phyloP scores from a whole-genome alignment of 2,888 invertebrate genomes.

The Eupithecia centaureata region DNA sequence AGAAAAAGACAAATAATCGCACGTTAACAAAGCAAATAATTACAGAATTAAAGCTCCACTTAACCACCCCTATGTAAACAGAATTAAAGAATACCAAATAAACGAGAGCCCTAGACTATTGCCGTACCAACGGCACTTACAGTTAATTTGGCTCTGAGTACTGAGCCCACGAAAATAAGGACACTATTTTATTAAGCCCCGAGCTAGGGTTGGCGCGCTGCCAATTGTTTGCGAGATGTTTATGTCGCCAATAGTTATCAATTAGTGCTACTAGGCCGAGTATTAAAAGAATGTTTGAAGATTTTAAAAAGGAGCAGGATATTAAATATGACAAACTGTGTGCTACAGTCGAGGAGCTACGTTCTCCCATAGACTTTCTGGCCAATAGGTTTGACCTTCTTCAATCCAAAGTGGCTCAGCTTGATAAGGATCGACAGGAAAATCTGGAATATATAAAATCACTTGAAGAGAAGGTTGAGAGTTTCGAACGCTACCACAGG shows the following conservation, averaged over 20 bases:
- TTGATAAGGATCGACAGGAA: no score
- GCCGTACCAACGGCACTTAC: slow-evolving; percentile 41
- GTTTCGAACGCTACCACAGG: no score
- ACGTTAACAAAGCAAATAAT: slow-evolving; percentile 13
- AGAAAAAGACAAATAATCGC: not conserved
- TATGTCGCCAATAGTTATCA: slow-evolving; percentile 4
- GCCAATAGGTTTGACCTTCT: no score
- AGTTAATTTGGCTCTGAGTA: slow-evolving; percentile 45
- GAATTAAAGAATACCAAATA: slow-evolving; percentile 48
- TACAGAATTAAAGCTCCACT: slow-evolving; percentile 18
- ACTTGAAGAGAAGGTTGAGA: no score
- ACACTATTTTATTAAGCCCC: slow-evolving; percentile 44
- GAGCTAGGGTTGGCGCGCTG: slow-evolving; percentile 35
- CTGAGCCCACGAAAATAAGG: slow-evolving; percentile 42
- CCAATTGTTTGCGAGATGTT: slow-evolving; percentile 4
- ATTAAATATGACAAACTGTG: no score
- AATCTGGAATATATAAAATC: no score
- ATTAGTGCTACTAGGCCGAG: slow-evolving; percentile 3
- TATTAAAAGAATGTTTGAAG: not conserved
- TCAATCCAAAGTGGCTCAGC: no score
- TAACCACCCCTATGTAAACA: slow-evolving; percentile 33
- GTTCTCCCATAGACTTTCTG: no score
- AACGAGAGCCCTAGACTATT: slow-evolving; percentile 33
- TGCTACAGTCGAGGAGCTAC: no score
- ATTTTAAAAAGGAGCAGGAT: no score